Evolutionary conservation across 2,113 vertebrate genomes (phyloP).

Genomic region (Cyprinodon variegatus): DNA sequence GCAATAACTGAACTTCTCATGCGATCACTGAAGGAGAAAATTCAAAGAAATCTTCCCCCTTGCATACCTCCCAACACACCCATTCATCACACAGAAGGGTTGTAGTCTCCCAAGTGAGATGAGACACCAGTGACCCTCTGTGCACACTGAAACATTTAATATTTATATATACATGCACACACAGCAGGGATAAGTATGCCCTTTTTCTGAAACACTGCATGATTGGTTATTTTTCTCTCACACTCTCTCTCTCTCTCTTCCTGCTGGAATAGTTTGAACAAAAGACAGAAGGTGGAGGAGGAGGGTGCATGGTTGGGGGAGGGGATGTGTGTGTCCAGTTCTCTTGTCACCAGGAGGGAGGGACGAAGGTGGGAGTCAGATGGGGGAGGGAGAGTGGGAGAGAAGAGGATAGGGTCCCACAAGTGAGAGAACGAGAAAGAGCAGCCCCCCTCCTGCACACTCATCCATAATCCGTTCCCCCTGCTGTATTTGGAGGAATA

Average conservation of each 20-base stretch:
- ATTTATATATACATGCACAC: constrained; percentile 22
- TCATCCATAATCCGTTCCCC: constrained; percentile 25
- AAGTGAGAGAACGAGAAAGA: constrained; percentile 55
- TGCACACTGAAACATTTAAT: constrained; percentile 13
- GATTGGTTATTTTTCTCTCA: constrained; percentile 76
- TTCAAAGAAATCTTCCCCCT: constrained; percentile 41
- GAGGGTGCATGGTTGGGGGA: constrained; percentile 53
- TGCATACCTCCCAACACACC: constrained; percentile 7
- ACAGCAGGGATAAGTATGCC: constrained; percentile 43
- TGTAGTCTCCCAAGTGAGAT: constrained; percentile 8
- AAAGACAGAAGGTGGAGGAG: constrained; percentile 70
- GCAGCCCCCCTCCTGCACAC: constrained; percentile 39
- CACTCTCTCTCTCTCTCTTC: constrained; percentile 71
- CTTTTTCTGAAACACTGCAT: constrained; percentile 64
- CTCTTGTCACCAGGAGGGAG: not conserved
- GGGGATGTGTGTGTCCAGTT: constrained; percentile 11
- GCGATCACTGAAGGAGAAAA: constrained; percentile 70
- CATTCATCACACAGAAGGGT: constrained; percentile 25
- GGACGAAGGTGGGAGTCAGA: constrained; percentile 3
- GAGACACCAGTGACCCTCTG: constrained; percentile 8
- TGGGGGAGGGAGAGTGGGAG: constrained; percentile 59
- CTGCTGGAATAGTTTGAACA: constrained; percentile 80
- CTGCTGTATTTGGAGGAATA: constrained; percentile 37
- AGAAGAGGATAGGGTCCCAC: constrained; percentile 36
- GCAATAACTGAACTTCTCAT: constrained; percentile 75